Percentiles rank a stretch among this genome's conserved stretches.
phyloP scores from a whole-genome alignment of 2,888 invertebrate species.

The Branchipolynoe longqiensis region DNA sequence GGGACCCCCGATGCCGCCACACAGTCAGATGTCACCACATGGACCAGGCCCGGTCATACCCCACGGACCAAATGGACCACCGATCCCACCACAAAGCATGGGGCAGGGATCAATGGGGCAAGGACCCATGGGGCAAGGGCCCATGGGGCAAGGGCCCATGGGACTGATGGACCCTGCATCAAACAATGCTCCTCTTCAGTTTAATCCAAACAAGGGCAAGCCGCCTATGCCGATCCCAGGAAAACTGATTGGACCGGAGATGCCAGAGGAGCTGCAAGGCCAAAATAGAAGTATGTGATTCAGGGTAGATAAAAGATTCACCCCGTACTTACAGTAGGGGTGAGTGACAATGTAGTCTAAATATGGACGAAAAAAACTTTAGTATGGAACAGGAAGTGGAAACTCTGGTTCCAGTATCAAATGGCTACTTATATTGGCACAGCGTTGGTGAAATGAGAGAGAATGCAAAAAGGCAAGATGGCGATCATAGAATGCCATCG shows the following conservation, averaged over 20 bases:
- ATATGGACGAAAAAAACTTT: no score
- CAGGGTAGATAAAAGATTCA: no score
- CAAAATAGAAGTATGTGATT: constrained; percentile 23
- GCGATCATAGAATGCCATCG: no score
- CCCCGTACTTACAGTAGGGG: no score
- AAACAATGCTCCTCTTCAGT: constrained; percentile 81
- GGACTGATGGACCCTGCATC: constrained; percentile 60
- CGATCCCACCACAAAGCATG: constrained; percentile 43
- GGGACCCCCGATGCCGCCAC: constrained; percentile 10
- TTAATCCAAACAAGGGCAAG: constrained; percentile 85
- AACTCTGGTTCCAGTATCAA: no score
- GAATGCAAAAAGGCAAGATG: no score
- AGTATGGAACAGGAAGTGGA: no score
- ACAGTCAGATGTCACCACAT: constrained; percentile 45
- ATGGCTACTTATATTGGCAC: no score
- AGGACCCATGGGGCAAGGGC: no score
- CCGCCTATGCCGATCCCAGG: constrained; percentile 83
- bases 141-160: constrained; percentile 24
- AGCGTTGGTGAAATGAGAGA: no score
- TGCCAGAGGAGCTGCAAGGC: background rate
- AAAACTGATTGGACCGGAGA: constrained; percentile 6
- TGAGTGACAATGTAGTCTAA: no score
- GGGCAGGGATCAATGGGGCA: no score
- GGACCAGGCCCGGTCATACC: constrained; percentile 19
- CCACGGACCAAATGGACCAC: constrained; percentile 31